Conservation (phyloP, 2,113 vertebrate genomes). For the Rhineura floridana region DNA sequence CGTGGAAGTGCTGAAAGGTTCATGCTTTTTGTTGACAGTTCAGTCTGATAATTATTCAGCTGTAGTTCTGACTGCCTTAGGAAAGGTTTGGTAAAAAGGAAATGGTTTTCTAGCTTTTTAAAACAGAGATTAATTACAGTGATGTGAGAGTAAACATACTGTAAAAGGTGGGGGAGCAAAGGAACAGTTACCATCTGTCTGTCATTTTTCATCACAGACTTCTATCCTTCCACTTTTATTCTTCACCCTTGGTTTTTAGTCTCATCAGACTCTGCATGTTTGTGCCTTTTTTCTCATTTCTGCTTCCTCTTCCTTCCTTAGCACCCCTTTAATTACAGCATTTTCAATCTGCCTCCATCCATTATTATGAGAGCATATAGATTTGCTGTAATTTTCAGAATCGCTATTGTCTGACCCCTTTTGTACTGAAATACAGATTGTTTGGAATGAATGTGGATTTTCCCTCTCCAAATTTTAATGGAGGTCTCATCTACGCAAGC, state of each 20-base stretch:
- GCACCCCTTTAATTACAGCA: not conserved
- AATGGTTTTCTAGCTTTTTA: not conserved
- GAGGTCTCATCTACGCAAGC: not conserved
- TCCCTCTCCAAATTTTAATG: not conserved
- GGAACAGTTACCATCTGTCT: not conserved
- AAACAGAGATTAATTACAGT: not conserved
- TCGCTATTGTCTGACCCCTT: not conserved
- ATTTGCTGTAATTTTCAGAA: not conserved
- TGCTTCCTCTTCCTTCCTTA: not conserved
- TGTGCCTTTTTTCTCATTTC: not conserved
- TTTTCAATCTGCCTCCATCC: not conserved
- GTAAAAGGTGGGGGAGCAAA: not conserved
- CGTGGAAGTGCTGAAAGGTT: not conserved
- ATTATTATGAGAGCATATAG: not conserved
- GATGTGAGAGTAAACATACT: not conserved
- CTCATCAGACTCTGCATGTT: not conserved
- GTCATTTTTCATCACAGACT: too few species aligned
- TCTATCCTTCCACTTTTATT: not conserved
- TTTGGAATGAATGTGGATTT: not conserved
- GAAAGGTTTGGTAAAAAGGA: not conserved
- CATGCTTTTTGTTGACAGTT: not conserved
- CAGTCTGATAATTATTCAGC: not conserved
- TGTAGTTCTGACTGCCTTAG: not conserved
- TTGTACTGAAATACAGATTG: not conserved
- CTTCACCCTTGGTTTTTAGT: not conserved